Evolutionary conservation across 2,888 invertebrate species (phyloP), one percentile per base, ranked within the genome.

Genomic region (Cylindroiulus punctatus): DNA sequence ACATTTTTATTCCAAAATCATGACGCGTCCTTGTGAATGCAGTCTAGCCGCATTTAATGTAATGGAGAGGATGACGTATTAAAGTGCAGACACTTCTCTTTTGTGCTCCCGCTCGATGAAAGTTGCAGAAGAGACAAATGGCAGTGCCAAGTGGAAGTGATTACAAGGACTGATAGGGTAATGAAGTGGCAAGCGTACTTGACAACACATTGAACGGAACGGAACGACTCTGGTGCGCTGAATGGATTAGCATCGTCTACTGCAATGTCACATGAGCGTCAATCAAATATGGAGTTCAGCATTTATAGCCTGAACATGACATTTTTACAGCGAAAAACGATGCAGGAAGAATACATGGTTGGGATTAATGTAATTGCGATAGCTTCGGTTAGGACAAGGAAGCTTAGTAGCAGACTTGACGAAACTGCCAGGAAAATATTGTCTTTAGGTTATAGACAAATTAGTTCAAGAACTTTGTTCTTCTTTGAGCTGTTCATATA

Each of bases 91-190:
- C 52, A 52, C 52, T 19, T 52, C 52, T 52, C 52, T 52, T 52
- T 52, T 52, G 52, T 52, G 19, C 52, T 52, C 19, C 19, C 4
- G 52, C 52, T 17, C 19, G 19, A 17, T 47, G 47, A 47, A 47
- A 47, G 17, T 52, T 52, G 52, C 52, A 19, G 19, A 52, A 52
- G 52, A 52, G 52, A 52, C 52, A 52, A 52, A 52, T 52, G 52
- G 52, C 52, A 52, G 52, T 52, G 52, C 52, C 52, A 52, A 52
- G 52, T 52, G 52, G 52, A 52, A 52, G 19, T 52, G 52, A 52
- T 52, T 52, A 52, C 52, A 52, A 52, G 52, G 52, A 52, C 52
- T 52, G 52, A 52, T 52, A 52, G 52, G 52, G 52, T 52, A 52
- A 52, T 52, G 52, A 52, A 52, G 52, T 52, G 52, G 52, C 52